A percentile compares a stretch with the other conserved stretches of the same genome.
Evolutionary conservation across 2,113 vertebrate species (phyloP).

Genomic region (Jaculus jaculus): DNA sequence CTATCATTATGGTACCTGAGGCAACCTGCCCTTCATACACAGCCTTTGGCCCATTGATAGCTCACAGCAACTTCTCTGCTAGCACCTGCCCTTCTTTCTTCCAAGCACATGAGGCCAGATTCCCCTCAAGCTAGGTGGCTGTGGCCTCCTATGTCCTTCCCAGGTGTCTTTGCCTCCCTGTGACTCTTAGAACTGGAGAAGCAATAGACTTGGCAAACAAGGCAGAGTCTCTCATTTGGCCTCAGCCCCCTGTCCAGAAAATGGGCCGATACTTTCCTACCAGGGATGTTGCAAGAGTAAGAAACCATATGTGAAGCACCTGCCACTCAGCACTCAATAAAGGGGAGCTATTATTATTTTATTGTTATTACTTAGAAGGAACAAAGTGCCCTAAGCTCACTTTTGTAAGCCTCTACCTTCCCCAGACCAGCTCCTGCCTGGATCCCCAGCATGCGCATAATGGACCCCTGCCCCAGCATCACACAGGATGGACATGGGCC

Average conservation of each 20-base stretch:
- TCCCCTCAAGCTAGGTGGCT: background rate
- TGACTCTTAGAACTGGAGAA: background rate
- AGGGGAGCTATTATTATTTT: slow-evolving; percentile 35
- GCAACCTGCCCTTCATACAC: background rate
- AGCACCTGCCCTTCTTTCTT: background rate
- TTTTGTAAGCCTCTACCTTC: background rate
- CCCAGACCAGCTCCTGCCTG: background rate
- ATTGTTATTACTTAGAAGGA: slow-evolving; percentile 11
- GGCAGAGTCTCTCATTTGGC: background rate
- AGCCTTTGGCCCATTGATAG: background rate
- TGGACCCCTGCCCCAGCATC: background rate
- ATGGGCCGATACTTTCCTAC: background rate
- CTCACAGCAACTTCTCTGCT: background rate
- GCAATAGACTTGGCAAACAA: background rate
- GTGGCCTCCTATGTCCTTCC: background rate
- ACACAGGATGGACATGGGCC: background rate
- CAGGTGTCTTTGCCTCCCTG: background rate
- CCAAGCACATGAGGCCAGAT: background rate
- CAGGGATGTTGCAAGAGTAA: background rate
- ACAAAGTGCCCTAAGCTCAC: background rate
- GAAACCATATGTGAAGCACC: background rate
- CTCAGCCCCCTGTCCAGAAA: background rate
- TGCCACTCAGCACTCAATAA: slow-evolving; percentile 40
- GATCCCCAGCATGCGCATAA: background rate
- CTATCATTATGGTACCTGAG: background rate